Base-by-base conservation (phyloP, 2,797 vertebrate genomes). In the Spatula versicolor region DNA sequence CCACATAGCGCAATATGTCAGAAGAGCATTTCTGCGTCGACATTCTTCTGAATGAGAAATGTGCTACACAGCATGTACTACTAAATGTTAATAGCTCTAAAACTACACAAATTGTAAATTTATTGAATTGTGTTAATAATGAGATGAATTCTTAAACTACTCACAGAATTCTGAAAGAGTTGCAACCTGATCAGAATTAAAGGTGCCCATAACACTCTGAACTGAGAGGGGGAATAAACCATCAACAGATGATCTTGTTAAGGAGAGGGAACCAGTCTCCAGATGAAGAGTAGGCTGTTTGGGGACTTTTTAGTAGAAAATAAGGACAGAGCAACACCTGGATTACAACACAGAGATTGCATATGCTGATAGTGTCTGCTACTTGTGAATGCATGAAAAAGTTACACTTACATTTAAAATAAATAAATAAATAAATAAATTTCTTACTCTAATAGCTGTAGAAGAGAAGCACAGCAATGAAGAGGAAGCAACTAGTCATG, bases 81-180 rank as follows among this genome's bases (percentile, higher is more conserved):
- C 96, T 96, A 97, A 98, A 98, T 97, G 96, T 97, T 97, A 98
- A 98, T 97, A 91, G 95, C 88, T 93, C 83, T 96, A 91, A 97
- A 97, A 90, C 95, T 96, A 96, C 89, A 97, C 96, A 97, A 97
- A 97, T 97, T 95, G 93, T 96, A 97, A 96, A 96, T 97, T 95
- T 97, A 97, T 96, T 94, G 91, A 95, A 97, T 95, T 97, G 74
- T 93, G 91, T 79, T 97, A 96, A 97, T 96, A 97, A 96, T 95
- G 82, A 93, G 80, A 84, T 83, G n/a, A 92, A 95, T 93, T 96
- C 75, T 93, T 93, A 92, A 96, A 83, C 80, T 88, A 83, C 76
- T 86, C 76, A 83, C 66, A 69, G 64, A 74, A 64, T 88, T 93
- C 59, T 67, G 73, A 93, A 86, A 60, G 9, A 88, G 62, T 33